Percentiles rank a stretch among this genome's conserved stretches.
phyloP scores from a whole-genome alignment of 2,888 invertebrate species.

The Isoperla grammatica region DNA sequence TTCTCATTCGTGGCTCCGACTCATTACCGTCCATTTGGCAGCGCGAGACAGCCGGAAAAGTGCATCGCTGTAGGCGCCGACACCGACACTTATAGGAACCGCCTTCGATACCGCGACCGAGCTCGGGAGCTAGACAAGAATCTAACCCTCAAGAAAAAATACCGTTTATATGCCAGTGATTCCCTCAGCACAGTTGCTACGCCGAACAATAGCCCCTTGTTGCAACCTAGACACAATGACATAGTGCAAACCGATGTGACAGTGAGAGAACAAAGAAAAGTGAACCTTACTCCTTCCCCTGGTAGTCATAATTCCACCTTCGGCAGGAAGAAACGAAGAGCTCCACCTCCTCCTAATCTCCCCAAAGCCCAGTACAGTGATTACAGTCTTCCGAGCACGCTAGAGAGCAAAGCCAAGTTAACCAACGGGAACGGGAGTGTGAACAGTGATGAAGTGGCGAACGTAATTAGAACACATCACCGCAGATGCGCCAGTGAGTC shows the following conservation, averaged over 20 bases:
- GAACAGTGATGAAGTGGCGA: constrained; percentile 18
- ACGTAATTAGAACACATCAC: constrained; percentile 37
- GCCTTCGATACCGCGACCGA: constrained; percentile 55
- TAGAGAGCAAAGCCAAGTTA: constrained; percentile 26
- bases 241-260: not conserved
- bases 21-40: constrained; percentile 45
- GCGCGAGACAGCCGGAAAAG: constrained; percentile 42
- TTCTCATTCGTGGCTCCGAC: constrained; percentile 62
- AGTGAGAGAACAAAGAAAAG: constrained; percentile 11
- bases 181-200: constrained; percentile 20
- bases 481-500: constrained; percentile 59
- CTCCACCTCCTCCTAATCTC: constrained; percentile 33
- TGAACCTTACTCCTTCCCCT: constrained; percentile 29
- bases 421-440: constrained; percentile 12
- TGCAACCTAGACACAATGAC: constrained; percentile 14
- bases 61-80: constrained; percentile 52
- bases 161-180: constrained; percentile 50
- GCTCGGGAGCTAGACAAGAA: constrained; percentile 54
- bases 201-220: constrained; percentile 20
- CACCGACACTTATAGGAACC: constrained; percentile 57
- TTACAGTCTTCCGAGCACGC: constrained; percentile 33
- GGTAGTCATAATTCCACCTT: constrained; percentile 25
- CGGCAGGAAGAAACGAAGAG: constrained; percentile 34
- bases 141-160: constrained; percentile 59
- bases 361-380: constrained; percentile 35